phyloP scores from a whole-genome alignment of 2,113 vertebrate genomes.

The Myiozetetes cayanensis region DNA sequence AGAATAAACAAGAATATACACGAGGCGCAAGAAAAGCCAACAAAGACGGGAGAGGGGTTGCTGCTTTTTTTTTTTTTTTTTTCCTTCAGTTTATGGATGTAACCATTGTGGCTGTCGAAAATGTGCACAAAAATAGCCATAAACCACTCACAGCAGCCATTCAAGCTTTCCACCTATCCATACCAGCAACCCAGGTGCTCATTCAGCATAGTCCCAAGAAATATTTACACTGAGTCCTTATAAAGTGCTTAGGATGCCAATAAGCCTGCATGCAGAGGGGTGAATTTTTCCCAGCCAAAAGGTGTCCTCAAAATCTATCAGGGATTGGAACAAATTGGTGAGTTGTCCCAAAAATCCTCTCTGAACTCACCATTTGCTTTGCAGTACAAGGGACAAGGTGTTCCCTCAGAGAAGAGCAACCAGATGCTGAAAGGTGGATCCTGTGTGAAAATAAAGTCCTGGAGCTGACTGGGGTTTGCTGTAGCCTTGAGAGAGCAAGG shows the following conservation, averaged over 20 bases:
- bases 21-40: constrained; percentile 1
- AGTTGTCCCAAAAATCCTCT: background rate
- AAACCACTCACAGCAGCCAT: background rate
- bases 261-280: background rate
- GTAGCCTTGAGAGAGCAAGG: background rate
- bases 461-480: background rate
- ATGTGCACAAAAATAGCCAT: constrained; percentile 13
- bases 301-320: background rate
- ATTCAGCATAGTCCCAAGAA: background rate
- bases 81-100: background rate
- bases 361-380: background rate
- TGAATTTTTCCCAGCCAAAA: background rate
- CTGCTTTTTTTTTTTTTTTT: background rate
- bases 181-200: background rate
- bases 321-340: background rate
- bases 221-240: background rate
- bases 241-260: background rate
- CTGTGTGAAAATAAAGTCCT: background rate
- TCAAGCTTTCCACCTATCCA: background rate
- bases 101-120: constrained; percentile 15
- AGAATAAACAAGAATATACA: constrained; percentile 66
- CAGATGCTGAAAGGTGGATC: background rate
- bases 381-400: background rate
- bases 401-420: background rate
- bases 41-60: constrained; percentile 19